Evolutionary conservation across 1,140 invertebrate genomes (phyloP), one percentile per base, ranked within the genome.

Genomic region (Drosophila parvula): DNA sequence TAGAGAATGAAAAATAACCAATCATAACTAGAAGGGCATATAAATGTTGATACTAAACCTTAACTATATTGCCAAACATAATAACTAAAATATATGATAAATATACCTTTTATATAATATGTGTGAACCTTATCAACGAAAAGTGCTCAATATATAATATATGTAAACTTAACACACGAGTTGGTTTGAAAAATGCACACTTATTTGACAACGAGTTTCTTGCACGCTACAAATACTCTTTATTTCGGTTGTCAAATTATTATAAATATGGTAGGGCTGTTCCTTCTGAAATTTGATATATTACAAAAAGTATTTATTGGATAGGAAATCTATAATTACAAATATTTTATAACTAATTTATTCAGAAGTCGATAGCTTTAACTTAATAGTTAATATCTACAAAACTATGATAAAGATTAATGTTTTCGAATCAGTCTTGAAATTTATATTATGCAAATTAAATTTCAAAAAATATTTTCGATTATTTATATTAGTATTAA

Each of bases 101-200:
- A 57, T 34, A 56, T 44, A 60, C 41, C 53, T 32, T 5, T n/a
- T 56, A 64, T 65, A 57, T n/a, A 51, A 64, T 65, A 57, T 74
- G 43, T 67, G 14, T 65, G 45, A 62, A 36, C 51, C 56, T 60
- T 47, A 62, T 71, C 63, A 65, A 68, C 41, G 38, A 47, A 68
- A 65, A 56, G 34, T 56, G 45, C 53, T 73, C 34, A 62, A 69
- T 51, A 69, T 57, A 68, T 45, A 61, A 69, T 57, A 68, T 45
- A 61, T 65, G 62, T 69, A 61, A 62, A 44, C 63, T 60, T 78
- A 73, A 73, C 64, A 86, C 79, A 79, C 67, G 82, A 81, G 79
- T 88, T 86, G 73, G 83, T 86, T 86, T 86, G 64, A 79, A 83
- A 53, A 89, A 75, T 84, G 84, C 84, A 89, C 83, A 88, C 84